Evolutionary conservation across 2,888 invertebrate genomes (phyloP).

Genomic region (Tetranychus piercei): DNA sequence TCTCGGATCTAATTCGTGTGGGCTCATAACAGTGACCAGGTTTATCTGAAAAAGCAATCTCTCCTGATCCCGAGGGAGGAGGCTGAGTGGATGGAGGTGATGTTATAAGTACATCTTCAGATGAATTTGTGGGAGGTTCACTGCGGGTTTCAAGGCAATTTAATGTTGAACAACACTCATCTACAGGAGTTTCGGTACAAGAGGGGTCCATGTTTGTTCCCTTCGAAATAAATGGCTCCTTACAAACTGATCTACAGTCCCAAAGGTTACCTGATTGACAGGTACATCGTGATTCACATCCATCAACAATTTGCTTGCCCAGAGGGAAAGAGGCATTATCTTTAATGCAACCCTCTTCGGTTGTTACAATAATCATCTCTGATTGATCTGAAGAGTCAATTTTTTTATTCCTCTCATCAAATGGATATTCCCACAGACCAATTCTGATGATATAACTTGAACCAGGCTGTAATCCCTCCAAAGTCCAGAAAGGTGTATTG

Average conservation of each 20-base stretch:
- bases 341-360: constrained; percentile 30
- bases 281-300: constrained; percentile 57
- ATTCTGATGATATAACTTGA: constrained; percentile 28
- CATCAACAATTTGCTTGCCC: constrained; percentile 51
- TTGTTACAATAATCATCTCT: constrained; percentile 29
- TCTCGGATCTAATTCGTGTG: constrained; percentile 15
- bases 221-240: background rate
- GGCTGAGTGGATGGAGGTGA: background rate
- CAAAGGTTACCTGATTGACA: constrained; percentile 48
- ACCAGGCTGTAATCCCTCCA: constrained; percentile 27
- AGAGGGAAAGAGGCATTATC: constrained; percentile 27
- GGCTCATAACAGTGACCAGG: constrained; percentile 24
- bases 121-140: constrained; percentile 5
- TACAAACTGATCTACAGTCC: constrained; percentile 36
- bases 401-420: constrained; percentile 21
- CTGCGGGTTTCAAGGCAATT: constrained; percentile 13
- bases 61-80: background rate
- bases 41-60: constrained; percentile 20
- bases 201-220: background rate
- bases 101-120: background rate
- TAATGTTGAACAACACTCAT: constrained; percentile 23
- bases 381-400: constrained; percentile 26
- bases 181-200: constrained; percentile 13
- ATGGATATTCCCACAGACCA: constrained; percentile 28
- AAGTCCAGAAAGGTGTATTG: constrained; percentile 26